Conservation (phyloP, 2,888 invertebrate species). For the Teleiodes luculella region DNA sequence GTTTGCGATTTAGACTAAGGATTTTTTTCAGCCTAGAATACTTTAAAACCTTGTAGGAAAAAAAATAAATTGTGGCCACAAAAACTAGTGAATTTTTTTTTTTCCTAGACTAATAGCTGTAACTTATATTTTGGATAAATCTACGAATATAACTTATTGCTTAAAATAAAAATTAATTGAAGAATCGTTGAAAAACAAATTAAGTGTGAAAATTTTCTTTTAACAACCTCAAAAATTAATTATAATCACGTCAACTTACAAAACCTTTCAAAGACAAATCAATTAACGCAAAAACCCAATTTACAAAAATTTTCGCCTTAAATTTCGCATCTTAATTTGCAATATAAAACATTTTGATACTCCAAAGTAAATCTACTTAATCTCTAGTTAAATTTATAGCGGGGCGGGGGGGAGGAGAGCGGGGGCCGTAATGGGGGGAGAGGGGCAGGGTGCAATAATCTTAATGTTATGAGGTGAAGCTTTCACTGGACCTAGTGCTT, state of each 20-base stretch:
- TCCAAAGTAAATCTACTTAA: constrained; percentile 21
- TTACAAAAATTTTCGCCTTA: background rate
- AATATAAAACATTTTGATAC: constrained; percentile 9
- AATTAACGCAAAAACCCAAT: too few relatives aligned
- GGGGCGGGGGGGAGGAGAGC: constrained; percentile 10
- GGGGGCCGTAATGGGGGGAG: constrained; percentile 22
- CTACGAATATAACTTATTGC: too few relatives aligned
- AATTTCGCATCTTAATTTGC: background rate
- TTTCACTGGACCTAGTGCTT: background rate
- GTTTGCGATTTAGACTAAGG: too few relatives aligned
- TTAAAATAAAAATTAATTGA: background rate
- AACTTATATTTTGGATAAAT: too few relatives aligned
- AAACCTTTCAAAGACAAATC: too few relatives aligned
- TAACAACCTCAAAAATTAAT: background rate
- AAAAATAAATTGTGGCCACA: too few relatives aligned
- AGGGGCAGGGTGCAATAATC: constrained; percentile 30
- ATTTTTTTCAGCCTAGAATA: too few relatives aligned
- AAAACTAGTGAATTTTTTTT: too few relatives aligned
- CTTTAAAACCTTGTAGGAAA: too few relatives aligned
- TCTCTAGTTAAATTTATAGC: constrained; percentile 24
- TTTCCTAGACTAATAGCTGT: too few relatives aligned
- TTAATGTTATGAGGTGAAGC: constrained; percentile 17
- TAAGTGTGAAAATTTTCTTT: background rate
- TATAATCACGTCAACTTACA: too few relatives aligned
- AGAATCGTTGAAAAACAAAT: too few relatives aligned